Evolutionary conservation across 2,888 invertebrate species (phyloP).

Genomic region (Apamea monoglypha): DNA sequence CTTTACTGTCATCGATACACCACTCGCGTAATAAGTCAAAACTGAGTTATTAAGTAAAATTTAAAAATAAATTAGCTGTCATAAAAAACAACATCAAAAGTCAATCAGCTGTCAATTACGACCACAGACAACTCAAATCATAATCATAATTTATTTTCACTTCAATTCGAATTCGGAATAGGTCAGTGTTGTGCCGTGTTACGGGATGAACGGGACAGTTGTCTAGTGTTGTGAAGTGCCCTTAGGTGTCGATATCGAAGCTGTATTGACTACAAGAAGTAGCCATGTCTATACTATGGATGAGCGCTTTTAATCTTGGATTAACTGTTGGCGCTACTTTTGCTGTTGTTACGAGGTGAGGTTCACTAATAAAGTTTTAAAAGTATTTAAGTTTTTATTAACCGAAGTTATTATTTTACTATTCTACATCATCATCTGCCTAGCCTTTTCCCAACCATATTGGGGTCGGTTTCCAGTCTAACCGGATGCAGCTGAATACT

Average conservation of each 20-base stretch:
- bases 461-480: too few species aligned
- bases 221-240: conserved; percentile 45
- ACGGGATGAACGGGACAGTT: conserved; percentile 55
- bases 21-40: neutral
- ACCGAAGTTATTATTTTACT: too few species aligned
- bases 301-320: conserved; percentile 91
- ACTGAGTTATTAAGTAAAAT: neutral
- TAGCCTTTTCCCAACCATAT: too few species aligned
- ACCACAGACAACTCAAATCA: conserved; percentile 18
- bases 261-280: conserved; percentile 53
- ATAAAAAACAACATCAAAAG: conserved; percentile 27
- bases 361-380: neutral
- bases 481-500: too few species aligned
- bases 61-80: conserved; percentile 2
- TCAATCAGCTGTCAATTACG: conserved; percentile 32
- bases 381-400: neutral
- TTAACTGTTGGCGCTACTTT: conserved; percentile 92
- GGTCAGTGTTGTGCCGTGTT: conserved; percentile 67
- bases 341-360: conserved; percentile 91
- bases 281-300: conserved; percentile 91
- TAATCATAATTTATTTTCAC: neutral
- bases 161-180: conserved; percentile 51
- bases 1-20: conserved; percentile 33
- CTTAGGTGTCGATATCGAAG: conserved; percentile 57
- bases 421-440: too few species aligned